Evolutionary conservation across 1,140 invertebrate species (phyloP).

Genomic region (Nymphalis io): DNA sequence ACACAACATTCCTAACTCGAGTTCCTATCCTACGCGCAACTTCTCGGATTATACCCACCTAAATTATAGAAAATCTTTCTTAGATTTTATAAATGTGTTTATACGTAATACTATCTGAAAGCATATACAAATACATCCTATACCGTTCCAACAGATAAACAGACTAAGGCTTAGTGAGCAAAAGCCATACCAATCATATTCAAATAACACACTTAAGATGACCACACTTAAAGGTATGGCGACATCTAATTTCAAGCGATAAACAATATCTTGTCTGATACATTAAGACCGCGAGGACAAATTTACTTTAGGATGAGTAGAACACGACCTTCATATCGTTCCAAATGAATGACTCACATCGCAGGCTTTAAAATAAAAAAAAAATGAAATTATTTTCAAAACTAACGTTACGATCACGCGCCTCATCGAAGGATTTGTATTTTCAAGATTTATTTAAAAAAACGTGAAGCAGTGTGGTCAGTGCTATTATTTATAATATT

Average conservation of each 20-base stretch:
- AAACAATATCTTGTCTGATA: conserved; percentile 59
- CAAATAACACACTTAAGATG: conserved; percentile 13
- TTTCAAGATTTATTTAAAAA: conserved; percentile 28
- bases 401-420: conserved; percentile 53
- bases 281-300: conserved; percentile 62
- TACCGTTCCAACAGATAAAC: conserved; percentile 25
- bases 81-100: conserved; percentile 18
- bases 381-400: conserved; percentile 47
- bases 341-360: conserved; percentile 51
- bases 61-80: conserved; percentile 10
- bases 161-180: conserved; percentile 26
- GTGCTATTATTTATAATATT: neutral
- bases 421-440: conserved; percentile 27
- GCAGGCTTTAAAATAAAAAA: conserved; percentile 42
- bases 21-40: conserved; percentile 7
- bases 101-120: conserved; percentile 26
- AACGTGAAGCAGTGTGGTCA: conserved; percentile 2
- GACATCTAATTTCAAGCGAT: conserved; percentile 42
- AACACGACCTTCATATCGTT: conserved; percentile 62
- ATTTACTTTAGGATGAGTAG: conserved; percentile 68
- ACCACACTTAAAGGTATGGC: conserved; percentile 19
- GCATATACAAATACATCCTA: conserved; percentile 14
- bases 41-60: conserved; percentile 4
- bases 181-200: conserved; percentile 18
- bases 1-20: neutral